Conservation (phyloP, 2,113 vertebrate species). For the Scortum barcoo region DNA sequence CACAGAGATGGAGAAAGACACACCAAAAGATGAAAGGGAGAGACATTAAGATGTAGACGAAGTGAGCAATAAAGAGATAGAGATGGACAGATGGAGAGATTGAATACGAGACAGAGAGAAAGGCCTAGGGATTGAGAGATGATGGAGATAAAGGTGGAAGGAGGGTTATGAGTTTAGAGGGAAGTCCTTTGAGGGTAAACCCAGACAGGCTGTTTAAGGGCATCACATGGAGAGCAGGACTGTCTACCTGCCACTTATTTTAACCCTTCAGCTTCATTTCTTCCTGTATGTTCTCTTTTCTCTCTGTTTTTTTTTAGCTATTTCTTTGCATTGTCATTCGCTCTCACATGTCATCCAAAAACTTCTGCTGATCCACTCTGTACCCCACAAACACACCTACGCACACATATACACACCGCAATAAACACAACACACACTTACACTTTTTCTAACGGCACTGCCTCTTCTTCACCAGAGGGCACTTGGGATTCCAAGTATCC, state of each 20-base stretch:
- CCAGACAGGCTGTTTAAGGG: constrained; percentile 32
- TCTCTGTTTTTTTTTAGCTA: constrained; percentile 6
- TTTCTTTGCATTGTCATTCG: neutral
- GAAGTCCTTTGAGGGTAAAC: constrained; percentile 44
- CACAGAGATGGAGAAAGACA: constrained; percentile 38
- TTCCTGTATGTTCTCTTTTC: neutral
- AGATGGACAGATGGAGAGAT: constrained; percentile 59
- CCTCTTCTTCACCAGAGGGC: constrained; percentile 35
- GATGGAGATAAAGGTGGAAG: constrained; percentile 47
- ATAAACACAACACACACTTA: constrained; percentile 4
- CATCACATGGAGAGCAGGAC: constrained; percentile 16
- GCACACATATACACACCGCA: constrained; percentile 11
- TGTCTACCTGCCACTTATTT: constrained; percentile 11
- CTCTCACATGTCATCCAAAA: neutral
- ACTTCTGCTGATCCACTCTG: neutral
- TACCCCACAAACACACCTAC: neutral
- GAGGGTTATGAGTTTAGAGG: constrained; percentile 46
- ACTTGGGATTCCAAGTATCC: constrained; percentile 49
- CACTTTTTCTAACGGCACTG: constrained; percentile 13
- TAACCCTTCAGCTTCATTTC: constrained; percentile 8
- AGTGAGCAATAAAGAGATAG: constrained; percentile 56
- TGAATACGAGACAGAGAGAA: constrained; percentile 32
- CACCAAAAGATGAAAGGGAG: constrained; percentile 50
- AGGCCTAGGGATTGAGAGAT: constrained; percentile 51
- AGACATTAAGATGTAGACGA: constrained; percentile 39